Evolutionary conservation across 2,888 invertebrate species (phyloP).

Genomic region (Leptarthrus brevirostris): DNA sequence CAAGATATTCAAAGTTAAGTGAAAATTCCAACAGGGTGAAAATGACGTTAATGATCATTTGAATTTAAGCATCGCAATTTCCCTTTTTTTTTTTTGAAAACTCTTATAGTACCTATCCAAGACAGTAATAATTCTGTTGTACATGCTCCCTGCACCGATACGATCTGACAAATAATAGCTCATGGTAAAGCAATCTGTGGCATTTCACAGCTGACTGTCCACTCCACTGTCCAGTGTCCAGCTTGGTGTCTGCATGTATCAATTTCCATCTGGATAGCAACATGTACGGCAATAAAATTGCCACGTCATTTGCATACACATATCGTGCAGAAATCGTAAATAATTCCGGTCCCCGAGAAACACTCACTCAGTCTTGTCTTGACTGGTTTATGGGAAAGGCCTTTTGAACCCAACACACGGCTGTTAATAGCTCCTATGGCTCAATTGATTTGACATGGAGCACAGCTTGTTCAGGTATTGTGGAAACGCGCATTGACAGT

Average conservation of each 20-base stretch:
- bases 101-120: too few relatives aligned
- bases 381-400: neutral
- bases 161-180: conserved; percentile 5
- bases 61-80: too few relatives aligned
- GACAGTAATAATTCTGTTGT: conserved; percentile 1
- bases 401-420: neutral
- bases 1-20: too few relatives aligned
- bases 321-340: conserved; percentile 4
- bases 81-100: too few relatives aligned
- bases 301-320: conserved; percentile 30
- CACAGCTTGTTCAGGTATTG: conserved; percentile 1
- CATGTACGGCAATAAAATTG: conserved; percentile 23
- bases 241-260: conserved; percentile 16
- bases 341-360: conserved; percentile 3
- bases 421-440: conserved; percentile 1
- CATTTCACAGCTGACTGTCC: too few relatives aligned
- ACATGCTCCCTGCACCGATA: conserved; percentile 14
- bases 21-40: too few relatives aligned
- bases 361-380: too few relatives aligned
- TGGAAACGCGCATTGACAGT: neutral
- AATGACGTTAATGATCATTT: too few relatives aligned
- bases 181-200: neutral
- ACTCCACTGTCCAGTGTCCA: conserved; percentile 13
- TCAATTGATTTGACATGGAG: neutral
- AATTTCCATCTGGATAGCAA: conserved; percentile 16